Evolutionary conservation across 2,888 invertebrate genomes (phyloP).

Genomic region (Archips xylosteana): DNA sequence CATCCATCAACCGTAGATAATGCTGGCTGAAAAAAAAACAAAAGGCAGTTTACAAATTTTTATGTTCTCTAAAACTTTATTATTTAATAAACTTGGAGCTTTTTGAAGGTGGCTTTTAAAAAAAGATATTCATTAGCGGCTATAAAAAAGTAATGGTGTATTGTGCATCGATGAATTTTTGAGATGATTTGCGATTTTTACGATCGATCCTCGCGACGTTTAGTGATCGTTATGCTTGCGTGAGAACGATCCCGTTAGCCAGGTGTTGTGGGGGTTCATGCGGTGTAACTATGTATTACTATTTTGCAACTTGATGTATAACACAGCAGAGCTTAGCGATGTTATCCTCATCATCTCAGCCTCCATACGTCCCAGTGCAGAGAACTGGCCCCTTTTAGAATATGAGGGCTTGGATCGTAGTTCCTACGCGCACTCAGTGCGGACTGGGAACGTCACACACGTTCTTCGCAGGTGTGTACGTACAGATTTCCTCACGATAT

Average conservation of each 20-base stretch:
- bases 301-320: not conserved
- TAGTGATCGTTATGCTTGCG: constrained; percentile 37
- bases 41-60: constrained; percentile 43
- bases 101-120: constrained; percentile 36
- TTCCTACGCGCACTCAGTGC: no score
- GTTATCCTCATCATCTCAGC: no score
- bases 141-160: constrained; percentile 42
- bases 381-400: no score
- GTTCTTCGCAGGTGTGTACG: no score
- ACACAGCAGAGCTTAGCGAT: not conserved
- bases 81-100: constrained; percentile 42
- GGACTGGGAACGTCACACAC: no score
- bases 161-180: constrained; percentile 43
- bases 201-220: constrained; percentile 37
- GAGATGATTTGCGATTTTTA: constrained; percentile 45
- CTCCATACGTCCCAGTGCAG: no score
- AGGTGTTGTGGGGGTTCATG: constrained; percentile 29
- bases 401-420: no score
- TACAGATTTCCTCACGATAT: no score
- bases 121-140: constrained; percentile 43
- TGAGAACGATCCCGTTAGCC: constrained; percentile 39
- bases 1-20: constrained; percentile 40
- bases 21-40: constrained; percentile 29
- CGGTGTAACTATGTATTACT: not conserved
- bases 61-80: constrained; percentile 43